Evolutionary conservation across 2,888 invertebrate species (phyloP).

Genomic region (Laspeyria flexula): DNA sequence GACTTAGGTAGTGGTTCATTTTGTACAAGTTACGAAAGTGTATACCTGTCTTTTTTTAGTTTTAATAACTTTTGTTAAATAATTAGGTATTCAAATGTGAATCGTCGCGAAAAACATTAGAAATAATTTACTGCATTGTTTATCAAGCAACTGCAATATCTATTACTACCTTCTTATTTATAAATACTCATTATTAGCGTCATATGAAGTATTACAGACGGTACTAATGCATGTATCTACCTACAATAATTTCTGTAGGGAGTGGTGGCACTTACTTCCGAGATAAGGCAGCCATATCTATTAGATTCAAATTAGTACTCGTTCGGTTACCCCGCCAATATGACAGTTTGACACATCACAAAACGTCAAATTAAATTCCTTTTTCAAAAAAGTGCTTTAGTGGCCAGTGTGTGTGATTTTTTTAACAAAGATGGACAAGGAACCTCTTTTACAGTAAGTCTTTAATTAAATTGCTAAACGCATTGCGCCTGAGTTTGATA

Average conservation of each 20-base stretch:
- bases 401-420: constrained; percentile 27
- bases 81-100: too few relatives aligned
- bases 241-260: constrained; percentile 32
- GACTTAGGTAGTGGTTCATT: too few relatives aligned
- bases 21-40: too few relatives aligned
- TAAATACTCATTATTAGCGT: constrained; percentile 11
- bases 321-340: constrained; percentile 25
- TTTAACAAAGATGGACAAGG: constrained; percentile 58
- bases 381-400: constrained; percentile 18
- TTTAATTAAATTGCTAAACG: neutral
- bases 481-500: neutral
- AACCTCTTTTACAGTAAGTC: constrained; percentile 72
- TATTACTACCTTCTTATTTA: constrained; percentile 9
- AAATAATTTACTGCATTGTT: neutral
- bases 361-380: constrained; percentile 3
- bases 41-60: too few relatives aligned
- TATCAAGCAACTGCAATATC: neutral
- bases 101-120: too few relatives aligned
- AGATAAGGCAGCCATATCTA: constrained; percentile 44
- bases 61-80: too few relatives aligned
- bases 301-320: constrained; percentile 56
- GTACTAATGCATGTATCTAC: constrained; percentile 42
- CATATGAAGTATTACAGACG: constrained; percentile 19
- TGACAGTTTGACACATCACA: constrained; percentile 30
- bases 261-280: constrained; percentile 30